Evolutionary conservation across 2,888 invertebrate genomes (phyloP), one percentile per base, ranked within the genome.

Genomic region (Cotesia congregata): DNA sequence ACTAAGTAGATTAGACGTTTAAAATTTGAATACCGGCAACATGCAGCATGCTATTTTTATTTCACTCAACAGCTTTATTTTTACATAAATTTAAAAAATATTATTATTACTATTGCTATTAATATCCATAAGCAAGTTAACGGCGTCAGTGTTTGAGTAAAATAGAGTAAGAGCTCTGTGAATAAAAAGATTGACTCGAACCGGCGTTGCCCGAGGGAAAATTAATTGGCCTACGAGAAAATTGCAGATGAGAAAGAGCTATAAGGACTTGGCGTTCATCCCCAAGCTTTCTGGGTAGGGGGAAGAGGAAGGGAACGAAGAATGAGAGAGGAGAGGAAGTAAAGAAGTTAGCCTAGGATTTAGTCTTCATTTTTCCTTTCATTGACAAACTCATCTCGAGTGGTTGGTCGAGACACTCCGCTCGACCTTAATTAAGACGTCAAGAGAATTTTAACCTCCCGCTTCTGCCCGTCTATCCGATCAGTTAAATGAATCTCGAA

Each of bases 161-260:
- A 62, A 70, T 4, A 30, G 39, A 30, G 62, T 39, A 40, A 72
- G 61, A 72, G 9, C 30, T 30, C 30, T 30, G 30, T n/a, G 60
- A 15, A 69, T 50, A 69, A 50, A 69, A 50, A 17, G 69, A 41
- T 30, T 12, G 61, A 20, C 38, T 72, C 61, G 71, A 72, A 72
- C 71, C 62, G 61, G 59, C 60, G 67, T 71, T 68, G 72, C 73
- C 71, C 65, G 75, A 78, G 71, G 67, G 39, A 72, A 77, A 78
- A 81, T 82, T 81, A 81, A 83, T 82, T 82, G 80, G 80, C 79
- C 79, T 76, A 74, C 77, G 76, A 77, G 76, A 77, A 74, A 77
- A 77, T 77, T 77, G 73, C 73, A 69, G 73, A 74, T 77, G 39
- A 50, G 75, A 72, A 61, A 17, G 60, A n/a, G 70, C 38, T 67